Base-by-base conservation (phyloP, 2,797 vertebrate species). In the Chelonia mydas region DNA sequence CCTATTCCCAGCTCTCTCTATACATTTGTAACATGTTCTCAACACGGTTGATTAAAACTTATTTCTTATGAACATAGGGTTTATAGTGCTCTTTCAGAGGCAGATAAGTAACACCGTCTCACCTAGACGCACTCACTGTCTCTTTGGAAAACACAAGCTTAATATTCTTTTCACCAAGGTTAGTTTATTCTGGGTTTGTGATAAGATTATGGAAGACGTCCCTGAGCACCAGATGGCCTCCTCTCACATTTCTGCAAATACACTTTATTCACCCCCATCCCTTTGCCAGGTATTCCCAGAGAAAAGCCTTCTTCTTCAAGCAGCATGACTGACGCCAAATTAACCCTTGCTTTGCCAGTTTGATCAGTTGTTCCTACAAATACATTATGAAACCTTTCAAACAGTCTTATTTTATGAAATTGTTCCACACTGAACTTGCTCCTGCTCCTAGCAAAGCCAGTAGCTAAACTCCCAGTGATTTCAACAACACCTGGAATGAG, bases 161-260 rank as follows among this genome's bases (percentile, higher is more conserved):
- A 81, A 59, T n/a, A 17, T 16, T 55, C 7, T 82, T 49, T 72
- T 33, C 47, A 78, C 45, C 91, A 83, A 89, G 87, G 72, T 86
- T 93, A 78, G 68, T 86, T 83, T 77, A 77, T 28, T 88, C 68
- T 74, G 51, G 53, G 55, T 13, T 80, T 28, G 7, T 13, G 72
- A 89, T 89, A 79, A 79, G 68, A 51, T 86, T 83, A 74, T 45
- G n/a, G 55, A 78, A 83, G 31, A 45, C 55, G 45, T 47, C 91
- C 91, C 84, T 86, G 91, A 86, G 9, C 33, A 83, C 79, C 87
- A 89, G 83, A 50, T 89, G 91, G n/a, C 54, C 41, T 54, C 50
- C 7, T 89, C 68, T 57, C 87, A 86, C 27, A n/a, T 41, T 59
- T 86, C 3, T 7, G 55, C n/a, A 37, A 85, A 51, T 47, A 28